These are phyloP conservation scores for Diglossa brunneiventris DNA, from an alignment of 2,113 vertebrate species.

Conservation along the genomic window DNA sequence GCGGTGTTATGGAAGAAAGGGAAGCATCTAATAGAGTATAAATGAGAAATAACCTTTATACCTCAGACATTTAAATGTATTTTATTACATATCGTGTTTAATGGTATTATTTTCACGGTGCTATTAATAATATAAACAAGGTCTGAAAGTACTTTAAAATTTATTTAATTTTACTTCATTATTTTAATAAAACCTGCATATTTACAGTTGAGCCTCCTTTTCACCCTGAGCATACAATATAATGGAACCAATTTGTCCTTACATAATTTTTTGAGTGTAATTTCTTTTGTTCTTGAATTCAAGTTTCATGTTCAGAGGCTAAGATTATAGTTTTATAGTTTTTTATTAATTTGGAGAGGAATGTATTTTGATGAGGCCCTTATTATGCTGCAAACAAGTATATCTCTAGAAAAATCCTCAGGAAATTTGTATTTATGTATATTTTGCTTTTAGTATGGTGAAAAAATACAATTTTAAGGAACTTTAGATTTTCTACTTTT, in stretches of 20 bases:
- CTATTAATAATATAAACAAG: slow-evolving; percentile 22
- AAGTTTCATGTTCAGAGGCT: not conserved
- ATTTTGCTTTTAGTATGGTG: not conserved
- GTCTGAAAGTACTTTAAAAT: not conserved
- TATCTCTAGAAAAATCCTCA: not conserved
- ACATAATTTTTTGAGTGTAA: not conserved
- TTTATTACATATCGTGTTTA: slow-evolving; percentile 26
- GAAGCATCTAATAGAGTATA: slow-evolving; percentile 74
- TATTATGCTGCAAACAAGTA: not conserved
- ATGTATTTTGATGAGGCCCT: not conserved
- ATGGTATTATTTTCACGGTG: slow-evolving; percentile 19
- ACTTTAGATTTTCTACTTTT: not conserved
- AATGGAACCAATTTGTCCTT: not conserved
- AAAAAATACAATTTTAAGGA: not conserved
- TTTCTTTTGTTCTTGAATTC: not conserved
- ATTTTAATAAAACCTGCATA: not conserved
- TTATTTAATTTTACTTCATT: not conserved
- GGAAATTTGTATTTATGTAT: not conserved
- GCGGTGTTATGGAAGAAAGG: slow-evolving; percentile 60
- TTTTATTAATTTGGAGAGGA: not conserved
- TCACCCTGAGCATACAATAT: not conserved
- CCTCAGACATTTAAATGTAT: slow-evolving; percentile 48
- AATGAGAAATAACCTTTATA: slow-evolving; percentile 72
- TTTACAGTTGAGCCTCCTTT: not conserved
- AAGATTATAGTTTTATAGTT: not conserved